Percentiles rank a stretch among this genome's conserved stretches.
phyloP scores from a whole-genome alignment of 1,140 invertebrate species.

The Panonychus citri region DNA sequence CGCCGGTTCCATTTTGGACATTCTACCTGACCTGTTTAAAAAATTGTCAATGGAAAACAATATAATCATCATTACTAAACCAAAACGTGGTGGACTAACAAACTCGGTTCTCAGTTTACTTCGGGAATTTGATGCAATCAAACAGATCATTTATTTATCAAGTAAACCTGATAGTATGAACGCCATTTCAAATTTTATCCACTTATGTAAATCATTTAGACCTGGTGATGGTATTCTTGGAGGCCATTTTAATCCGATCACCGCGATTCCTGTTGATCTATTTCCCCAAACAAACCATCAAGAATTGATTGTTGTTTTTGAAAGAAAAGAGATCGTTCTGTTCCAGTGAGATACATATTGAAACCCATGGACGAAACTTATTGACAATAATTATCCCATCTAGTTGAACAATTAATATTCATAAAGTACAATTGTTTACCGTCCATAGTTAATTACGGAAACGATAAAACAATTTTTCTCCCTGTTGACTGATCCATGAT shows the following conservation, averaged over 20 bases:
- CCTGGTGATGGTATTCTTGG: conserved; percentile 28
- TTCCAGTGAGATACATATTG: background rate
- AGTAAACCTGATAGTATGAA: conserved; percentile 27
- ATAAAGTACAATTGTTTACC: no score
- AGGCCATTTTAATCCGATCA: conserved; percentile 43
- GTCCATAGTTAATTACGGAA: no score
- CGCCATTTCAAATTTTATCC: conserved; percentile 53
- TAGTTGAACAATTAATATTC: no score
- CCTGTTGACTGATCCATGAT: no score
- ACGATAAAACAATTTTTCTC: no score
- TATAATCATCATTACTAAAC: background rate
- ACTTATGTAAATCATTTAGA: conserved; percentile 58
- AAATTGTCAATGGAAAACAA: background rate
- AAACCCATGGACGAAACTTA: no score
- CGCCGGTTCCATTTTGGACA: background rate
- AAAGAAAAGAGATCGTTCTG: conserved; percentile 22
- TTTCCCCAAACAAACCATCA: conserved; percentile 78
- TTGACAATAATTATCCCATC: no score
- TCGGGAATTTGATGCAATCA: background rate
- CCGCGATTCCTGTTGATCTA: conserved; percentile 69
- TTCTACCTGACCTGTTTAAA: background rate
- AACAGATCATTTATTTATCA: background rate
- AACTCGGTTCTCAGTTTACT: background rate
- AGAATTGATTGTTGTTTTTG: conserved; percentile 60
- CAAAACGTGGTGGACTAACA: background rate